Conservation (phyloP, 2,888 invertebrate species). For the Clitarchus hookeri region DNA sequence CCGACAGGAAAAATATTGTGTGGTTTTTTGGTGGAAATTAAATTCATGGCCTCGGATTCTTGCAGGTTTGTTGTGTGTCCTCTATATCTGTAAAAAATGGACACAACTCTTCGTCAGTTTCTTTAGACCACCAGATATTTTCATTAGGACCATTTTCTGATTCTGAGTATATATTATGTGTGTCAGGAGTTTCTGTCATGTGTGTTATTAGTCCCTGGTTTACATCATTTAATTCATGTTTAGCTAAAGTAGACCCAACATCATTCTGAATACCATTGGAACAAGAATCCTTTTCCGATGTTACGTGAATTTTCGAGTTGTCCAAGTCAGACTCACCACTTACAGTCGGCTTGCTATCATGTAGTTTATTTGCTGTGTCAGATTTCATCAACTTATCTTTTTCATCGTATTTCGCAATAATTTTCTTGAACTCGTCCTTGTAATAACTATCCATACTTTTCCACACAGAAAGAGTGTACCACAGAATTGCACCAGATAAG, state of each 20-base stretch:
- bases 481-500: conserved; percentile 68
- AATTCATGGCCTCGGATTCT: neutral
- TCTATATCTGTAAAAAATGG: neutral
- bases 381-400: neutral
- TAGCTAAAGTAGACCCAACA: neutral
- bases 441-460: conserved; percentile 76
- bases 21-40: too few relatives aligned
- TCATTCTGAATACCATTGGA: neutral
- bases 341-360: neutral
- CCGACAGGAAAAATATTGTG: too few relatives aligned
- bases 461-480: conserved; percentile 73
- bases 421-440: conserved; percentile 68
- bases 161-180: neutral
- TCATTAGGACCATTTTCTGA: neutral
- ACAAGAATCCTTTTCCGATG: too few relatives aligned
- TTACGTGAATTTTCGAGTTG: neutral
- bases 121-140: conserved; percentile 1
- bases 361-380: neutral
- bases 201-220: neutral
- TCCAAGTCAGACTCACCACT: neutral
- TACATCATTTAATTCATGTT: neutral
- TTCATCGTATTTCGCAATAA: conserved; percentile 55
- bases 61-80: neutral
- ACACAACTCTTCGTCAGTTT: neutral
- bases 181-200: neutral